Evolutionary conservation across 2,888 invertebrate genomes (phyloP).

Genomic region (Microplitis deprimator): DNA sequence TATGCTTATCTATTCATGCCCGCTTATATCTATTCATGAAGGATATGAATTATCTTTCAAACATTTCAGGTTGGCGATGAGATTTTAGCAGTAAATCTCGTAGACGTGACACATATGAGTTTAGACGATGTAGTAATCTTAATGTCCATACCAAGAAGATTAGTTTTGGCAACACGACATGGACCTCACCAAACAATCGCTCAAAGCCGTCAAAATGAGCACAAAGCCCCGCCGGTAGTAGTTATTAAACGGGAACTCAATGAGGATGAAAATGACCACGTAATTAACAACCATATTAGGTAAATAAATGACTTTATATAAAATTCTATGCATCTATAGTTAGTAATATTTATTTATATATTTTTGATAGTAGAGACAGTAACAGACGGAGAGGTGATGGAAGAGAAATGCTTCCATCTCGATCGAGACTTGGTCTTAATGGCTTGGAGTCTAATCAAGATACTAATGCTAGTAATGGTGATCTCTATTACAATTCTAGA

Average conservation of each 20-base stretch:
- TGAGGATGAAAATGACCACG: slow-evolving; percentile 81
- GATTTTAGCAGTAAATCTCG: slow-evolving; percentile 97
- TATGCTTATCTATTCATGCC: neutral
- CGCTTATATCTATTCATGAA: neutral
- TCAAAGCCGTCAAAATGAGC: slow-evolving; percentile 74
- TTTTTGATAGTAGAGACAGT: slow-evolving; percentile 70
- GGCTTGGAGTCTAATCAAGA: slow-evolving; percentile 72
- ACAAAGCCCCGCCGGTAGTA: slow-evolving; percentile 92
- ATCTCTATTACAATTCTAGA: slow-evolving; percentile 87
- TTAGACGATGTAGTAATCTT: slow-evolving; percentile 99
- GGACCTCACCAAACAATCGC: slow-evolving; percentile 68
- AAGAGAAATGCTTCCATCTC: slow-evolving; percentile 83
- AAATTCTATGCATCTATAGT: neutral
- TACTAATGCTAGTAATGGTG: slow-evolving; percentile 75
- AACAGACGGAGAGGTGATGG: slow-evolving; percentile 81
- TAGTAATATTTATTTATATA: neutral
- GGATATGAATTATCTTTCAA: slow-evolving; percentile 4
- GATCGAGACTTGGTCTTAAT: slow-evolving; percentile 82
- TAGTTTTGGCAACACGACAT: slow-evolving; percentile 94
- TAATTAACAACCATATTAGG: slow-evolving; percentile 69
- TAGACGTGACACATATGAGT: slow-evolving; percentile 98
- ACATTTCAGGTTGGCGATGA: slow-evolving; percentile 90
- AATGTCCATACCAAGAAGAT: slow-evolving; percentile 97
- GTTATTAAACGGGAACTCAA: slow-evolving; percentile 90
- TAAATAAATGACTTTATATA: slow-evolving; percentile 47